A percentile compares a stretch with the other conserved stretches of the same genome.
Conservation (phyloP, 1,140 invertebrate genomes). For the Cataglyphis hispanica region DNA sequence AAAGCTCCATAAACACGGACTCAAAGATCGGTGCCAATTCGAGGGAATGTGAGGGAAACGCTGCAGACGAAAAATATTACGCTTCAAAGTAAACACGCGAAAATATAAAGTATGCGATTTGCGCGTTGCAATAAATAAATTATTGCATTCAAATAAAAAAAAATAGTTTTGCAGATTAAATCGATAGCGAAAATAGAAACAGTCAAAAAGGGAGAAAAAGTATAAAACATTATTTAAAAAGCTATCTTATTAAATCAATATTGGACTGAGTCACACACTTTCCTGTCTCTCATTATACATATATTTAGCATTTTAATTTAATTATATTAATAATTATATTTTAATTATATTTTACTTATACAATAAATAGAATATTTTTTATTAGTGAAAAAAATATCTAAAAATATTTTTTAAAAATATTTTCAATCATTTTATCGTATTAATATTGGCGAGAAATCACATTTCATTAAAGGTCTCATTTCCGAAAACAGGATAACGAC, state of each 20-base stretch:
- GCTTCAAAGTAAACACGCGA: neutral
- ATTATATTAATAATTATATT: no score
- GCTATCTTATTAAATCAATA: neutral
- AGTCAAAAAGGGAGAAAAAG: neutral
- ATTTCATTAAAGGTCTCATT: no score
- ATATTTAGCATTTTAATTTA: neutral
- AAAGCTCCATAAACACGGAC: conserved; percentile 57
- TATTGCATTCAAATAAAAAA: neutral
- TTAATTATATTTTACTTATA: neutral
- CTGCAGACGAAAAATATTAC: conserved; percentile 42
- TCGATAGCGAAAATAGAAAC: neutral
- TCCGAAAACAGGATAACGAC: neutral
- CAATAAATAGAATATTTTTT: neutral
- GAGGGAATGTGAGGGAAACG: conserved; percentile 47
- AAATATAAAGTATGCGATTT: conserved; percentile 12
- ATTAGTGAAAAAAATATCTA: neutral
- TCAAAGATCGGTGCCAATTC: conserved; percentile 44
- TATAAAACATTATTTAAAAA: neutral
- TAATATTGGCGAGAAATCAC: neutral
- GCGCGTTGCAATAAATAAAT: conserved; percentile 5
- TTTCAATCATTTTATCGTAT: neutral
- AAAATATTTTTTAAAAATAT: neutral
- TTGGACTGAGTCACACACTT: no score
- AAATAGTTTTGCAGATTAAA: neutral
- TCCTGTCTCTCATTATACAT: no score